These are phyloP conservation scores for Charadrius vociferus DNA, from an alignment of 2,113 vertebrate genomes.

Conservation along the genomic window DNA sequence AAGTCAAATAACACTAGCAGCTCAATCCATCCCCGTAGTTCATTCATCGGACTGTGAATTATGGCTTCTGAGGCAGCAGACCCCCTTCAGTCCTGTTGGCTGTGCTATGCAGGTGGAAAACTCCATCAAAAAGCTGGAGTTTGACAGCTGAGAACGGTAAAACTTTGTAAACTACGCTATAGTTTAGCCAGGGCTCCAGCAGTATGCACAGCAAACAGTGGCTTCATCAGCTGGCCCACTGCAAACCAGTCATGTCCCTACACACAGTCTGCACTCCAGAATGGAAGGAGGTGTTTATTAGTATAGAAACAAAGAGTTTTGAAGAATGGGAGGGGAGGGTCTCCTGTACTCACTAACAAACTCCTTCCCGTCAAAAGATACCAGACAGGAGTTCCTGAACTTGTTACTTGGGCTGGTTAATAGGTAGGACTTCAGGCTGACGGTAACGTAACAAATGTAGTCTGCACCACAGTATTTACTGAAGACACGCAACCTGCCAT, in stretches of 20 bases:
- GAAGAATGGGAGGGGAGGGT: neutral
- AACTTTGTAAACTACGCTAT: neutral
- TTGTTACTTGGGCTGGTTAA: neutral
- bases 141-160: neutral
- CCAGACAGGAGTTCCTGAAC: neutral
- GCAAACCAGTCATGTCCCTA: neutral
- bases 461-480: neutral
- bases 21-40: neutral
- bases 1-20: neutral
- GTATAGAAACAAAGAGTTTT: neutral
- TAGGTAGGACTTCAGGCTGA: neutral
- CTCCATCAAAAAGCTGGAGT: neutral
- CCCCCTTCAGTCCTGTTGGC: neutral
- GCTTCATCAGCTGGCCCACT: neutral
- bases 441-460: neutral
- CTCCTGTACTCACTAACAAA: neutral
- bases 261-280: neutral
- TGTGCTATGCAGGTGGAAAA: neutral
- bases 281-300: neutral
- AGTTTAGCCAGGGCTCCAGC: neutral
- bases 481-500: neutral
- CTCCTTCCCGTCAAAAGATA: neutral
- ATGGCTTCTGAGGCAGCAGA: neutral
- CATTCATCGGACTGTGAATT: neutral
- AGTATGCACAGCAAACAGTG: neutral